Evolutionary conservation across 2,888 invertebrate genomes (phyloP).

Genomic region (Lochmaea capreae): DNA sequence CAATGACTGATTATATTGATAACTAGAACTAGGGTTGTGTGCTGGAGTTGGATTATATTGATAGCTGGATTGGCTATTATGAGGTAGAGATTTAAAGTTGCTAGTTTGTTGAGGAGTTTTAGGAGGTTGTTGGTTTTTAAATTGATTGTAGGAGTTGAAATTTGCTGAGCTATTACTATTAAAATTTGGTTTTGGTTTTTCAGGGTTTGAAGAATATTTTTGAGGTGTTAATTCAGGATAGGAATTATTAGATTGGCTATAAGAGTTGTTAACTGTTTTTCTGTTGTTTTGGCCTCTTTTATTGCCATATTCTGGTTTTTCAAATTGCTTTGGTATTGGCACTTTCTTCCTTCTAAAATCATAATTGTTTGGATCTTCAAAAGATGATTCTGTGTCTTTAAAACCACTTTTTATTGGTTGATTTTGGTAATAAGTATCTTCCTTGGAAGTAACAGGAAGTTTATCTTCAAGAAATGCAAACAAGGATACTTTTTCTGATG

Average conservation of each 20-base stretch:
- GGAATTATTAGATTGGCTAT: neutral
- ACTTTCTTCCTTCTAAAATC: slow-evolving; percentile 21
- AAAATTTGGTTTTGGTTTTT: slow-evolving; percentile 23
- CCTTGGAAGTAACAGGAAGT: slow-evolving; percentile 67
- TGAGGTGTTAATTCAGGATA: slow-evolving; percentile 1
- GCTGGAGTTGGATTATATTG: neutral
- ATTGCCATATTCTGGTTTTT: slow-evolving; percentile 31
- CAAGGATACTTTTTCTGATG: slow-evolving; percentile 82
- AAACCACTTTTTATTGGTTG: slow-evolving; percentile 24
- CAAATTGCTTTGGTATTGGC: slow-evolving; percentile 32
- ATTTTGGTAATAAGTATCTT: slow-evolving; percentile 31
- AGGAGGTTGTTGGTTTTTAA: slow-evolving; percentile 21
- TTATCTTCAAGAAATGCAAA: slow-evolving; percentile 88
- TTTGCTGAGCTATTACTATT: neutral
- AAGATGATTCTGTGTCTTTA: slow-evolving; percentile 14
- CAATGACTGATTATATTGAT: neutral
- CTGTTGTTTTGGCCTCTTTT: slow-evolving; percentile 24
- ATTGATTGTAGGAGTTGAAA: slow-evolving; percentile 21
- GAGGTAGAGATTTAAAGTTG: slow-evolving; percentile 4
- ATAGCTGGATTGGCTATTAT: slow-evolving; percentile 2
- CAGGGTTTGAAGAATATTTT: neutral
- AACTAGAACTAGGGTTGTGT: neutral
- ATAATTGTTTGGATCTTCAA: slow-evolving; percentile 27
- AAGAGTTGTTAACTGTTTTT: slow-evolving; percentile 8
- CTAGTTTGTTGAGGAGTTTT: slow-evolving; percentile 6